Base-by-base conservation (phyloP, 2,797 vertebrate genomes). In the Characodon lateralis region DNA sequence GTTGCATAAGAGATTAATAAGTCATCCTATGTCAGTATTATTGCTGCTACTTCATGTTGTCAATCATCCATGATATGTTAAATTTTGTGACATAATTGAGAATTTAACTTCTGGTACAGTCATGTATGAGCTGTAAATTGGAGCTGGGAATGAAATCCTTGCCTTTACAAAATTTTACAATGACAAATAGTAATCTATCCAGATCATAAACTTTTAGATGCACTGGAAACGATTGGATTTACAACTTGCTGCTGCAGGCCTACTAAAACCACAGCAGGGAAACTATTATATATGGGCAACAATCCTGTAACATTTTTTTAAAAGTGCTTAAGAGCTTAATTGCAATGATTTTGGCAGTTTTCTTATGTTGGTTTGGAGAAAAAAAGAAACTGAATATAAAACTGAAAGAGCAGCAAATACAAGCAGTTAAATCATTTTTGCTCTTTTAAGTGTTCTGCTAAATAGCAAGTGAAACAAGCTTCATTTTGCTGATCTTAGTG, bases 1-100 rank as follows among this genome's bases (percentile, higher is more conserved):
- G 88, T 88, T 88, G 83, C 66, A 83, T 81, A 75, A 86, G 70
- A 88, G 77, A 91, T 88, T 74, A 84, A 72, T 31, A 53, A 87
- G 75, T 87, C 61, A 77, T 73, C 74, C 78, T 78, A 80, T 83
- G 79, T 81, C 77, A 63, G 76, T 88, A 53, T 10, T 76, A 75
- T 63, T 83, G 77, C 68, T 46, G 3, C 31, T 50, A 20, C 71
- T 63, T 78, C 55, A 72, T 51, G 82, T 70, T 80, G 68, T 85
- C 87, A 86, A 84, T 63, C 78, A n/a, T 22, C 48, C 26, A 26
- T 75, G 78, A 76, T 43, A 77, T 48, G 46, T 83, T 77, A 72
- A 43, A 50, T 78, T 35, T 48, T 66, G 16, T 87, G 80, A 79
- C 70, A 78, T 73, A 65, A 16, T 55, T 63, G 71, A 26, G 22